Evolutionary conservation across 2,797 vertebrate genomes (phyloP).

Genomic region (Simalia tracyae): DNA sequence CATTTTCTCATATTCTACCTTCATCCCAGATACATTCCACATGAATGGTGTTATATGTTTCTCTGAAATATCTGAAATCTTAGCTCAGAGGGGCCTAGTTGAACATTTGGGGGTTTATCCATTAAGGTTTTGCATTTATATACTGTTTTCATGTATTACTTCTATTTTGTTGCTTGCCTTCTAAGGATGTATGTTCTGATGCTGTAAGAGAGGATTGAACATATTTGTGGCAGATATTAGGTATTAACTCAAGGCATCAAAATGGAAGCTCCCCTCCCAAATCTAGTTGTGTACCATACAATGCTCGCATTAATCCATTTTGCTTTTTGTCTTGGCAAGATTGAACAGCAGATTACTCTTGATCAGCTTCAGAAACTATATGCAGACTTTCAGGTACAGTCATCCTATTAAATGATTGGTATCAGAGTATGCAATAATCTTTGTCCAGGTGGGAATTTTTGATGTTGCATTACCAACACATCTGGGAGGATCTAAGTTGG

Average conservation of each 20-base stretch:
- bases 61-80: neutral
- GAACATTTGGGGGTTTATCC: neutral
- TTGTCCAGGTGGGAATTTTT: neutral
- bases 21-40: neutral
- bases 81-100: neutral
- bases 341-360: conserved; percentile 73
- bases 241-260: neutral
- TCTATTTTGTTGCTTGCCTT: neutral
- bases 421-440: neutral
- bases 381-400: conserved; percentile 75
- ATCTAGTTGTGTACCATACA: neutral
- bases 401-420: neutral
- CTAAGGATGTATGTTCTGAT: neutral
- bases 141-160: neutral
- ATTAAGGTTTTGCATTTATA: neutral
- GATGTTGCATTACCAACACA: neutral
- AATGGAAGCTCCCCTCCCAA: neutral
- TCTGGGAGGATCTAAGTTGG: neutral
- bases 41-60: neutral
- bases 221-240: neutral
- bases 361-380: conserved; percentile 74
- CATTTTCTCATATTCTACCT: neutral
- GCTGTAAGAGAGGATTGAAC: neutral
- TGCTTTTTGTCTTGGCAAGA: conserved; percentile 60
- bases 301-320: conserved; percentile 23